Evolutionary conservation across 2,888 invertebrate genomes (phyloP), one percentile per base, ranked within the genome.

Genomic region (Dascillus cervinus): DNA sequence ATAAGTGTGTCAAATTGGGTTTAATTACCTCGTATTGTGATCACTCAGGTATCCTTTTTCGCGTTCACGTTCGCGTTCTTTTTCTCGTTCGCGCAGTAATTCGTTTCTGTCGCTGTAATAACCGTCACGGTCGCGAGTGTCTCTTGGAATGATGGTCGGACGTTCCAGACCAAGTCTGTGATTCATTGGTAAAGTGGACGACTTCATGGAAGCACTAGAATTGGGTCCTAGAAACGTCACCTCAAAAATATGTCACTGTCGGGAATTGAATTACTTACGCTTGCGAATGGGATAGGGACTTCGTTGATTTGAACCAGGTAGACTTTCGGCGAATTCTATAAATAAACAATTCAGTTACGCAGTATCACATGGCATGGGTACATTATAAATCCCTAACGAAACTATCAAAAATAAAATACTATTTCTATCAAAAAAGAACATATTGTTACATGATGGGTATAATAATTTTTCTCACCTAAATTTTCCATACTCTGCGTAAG

Each of bases 401-500:
- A n/a, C n/a, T n/a, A n/a, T n/a, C n/a, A n/a, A n/a, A n/a, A n/a
- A n/a, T n/a, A n/a, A n/a, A n/a, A n/a, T n/a, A n/a, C n/a, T n/a
- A n/a, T n/a, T n/a, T n/a, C n/a, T n/a, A n/a, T 17, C 19, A 24
- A 12, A 12, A 12, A 24, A 11, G 3, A 24, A 11, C 10, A 11
- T 12, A 11, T 11, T 5, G 4, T 9, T 12, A 3, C 4, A 11
- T 12, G 3, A 4, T 24, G 24, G 4, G 9, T 4, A 26, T 21
- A 10, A 28, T 11, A 30, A 31, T 20, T 26, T 5, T 3, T 26
- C 65, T 63, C 62, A 88, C 88, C 91, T 67, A 92, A 73, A 69
- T 92, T 91, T 66, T 92, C 92, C 89, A 91, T 90, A 68, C 90
- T 91, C 67, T 92, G 91, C 29, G 89, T 87, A 41, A 92, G 72